Percentiles rank a stretch among this genome's conserved stretches.
Evolutionary conservation across 2,797 vertebrate species (phyloP).

Genomic region (Pitangus sulphuratus): DNA sequence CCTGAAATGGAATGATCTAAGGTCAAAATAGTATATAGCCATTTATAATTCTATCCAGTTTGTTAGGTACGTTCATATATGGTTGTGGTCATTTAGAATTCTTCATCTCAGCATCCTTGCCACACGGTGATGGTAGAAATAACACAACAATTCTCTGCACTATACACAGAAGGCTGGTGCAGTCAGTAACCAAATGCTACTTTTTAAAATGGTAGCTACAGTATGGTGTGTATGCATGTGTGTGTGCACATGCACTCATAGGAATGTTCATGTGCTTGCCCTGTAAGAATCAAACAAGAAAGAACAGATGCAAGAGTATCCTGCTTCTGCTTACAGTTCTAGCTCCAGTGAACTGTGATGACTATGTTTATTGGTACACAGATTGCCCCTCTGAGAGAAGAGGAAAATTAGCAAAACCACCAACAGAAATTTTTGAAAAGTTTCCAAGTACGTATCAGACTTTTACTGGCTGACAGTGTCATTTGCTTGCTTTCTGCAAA

Average conservation of each 20-base stretch:
- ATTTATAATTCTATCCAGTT: neutral
- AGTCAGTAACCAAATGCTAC: neutral
- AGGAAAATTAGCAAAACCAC: neutral
- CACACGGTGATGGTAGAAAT: neutral
- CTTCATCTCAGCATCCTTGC: neutral
- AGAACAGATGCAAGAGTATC: neutral
- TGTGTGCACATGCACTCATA: fast-evolving
- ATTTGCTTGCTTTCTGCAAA: neutral
- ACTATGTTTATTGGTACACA: neutral
- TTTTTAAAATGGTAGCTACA: neutral
- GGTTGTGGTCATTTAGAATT: neutral
- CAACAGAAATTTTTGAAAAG: neutral
- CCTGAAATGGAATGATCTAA: neutral
- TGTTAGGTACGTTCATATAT: neutral
- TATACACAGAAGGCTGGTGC: neutral
- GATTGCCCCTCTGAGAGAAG: neutral
- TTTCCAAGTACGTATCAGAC: neutral
- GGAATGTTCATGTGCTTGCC: neutral
- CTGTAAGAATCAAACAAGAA: neutral
- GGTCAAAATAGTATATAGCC: neutral
- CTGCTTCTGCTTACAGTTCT: neutral
- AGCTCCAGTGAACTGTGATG: neutral
- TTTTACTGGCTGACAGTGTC: neutral
- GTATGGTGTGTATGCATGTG: neutral
- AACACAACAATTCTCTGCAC: neutral